A percentile compares a stretch with the other conserved stretches of the same genome.
These are phyloP conservation scores for Hermodice carunculata DNA, from an alignment of 2,888 invertebrate genomes.

Conservation along the genomic window DNA sequence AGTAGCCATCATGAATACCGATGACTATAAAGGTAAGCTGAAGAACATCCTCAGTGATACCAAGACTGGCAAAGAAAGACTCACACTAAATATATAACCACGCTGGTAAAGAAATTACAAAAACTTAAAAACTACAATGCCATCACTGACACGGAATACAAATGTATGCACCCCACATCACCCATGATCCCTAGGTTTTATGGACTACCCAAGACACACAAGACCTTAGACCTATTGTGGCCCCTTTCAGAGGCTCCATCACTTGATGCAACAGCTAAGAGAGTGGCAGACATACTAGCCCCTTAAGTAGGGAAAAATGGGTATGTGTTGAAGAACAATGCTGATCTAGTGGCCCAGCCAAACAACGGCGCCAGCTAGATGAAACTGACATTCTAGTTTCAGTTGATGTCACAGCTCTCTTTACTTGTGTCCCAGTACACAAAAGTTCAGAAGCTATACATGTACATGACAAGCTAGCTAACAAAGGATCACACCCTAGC, in stretches of 20 bases:
- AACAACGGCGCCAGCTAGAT: neutral
- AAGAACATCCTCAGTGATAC: neutral
- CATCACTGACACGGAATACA: neutral
- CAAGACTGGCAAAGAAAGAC: too few species aligned
- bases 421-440: neutral
- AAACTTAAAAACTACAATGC: neutral
- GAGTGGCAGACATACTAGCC: neutral
- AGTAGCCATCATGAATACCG: neutral
- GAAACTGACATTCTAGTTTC: neutral
- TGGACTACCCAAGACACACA: neutral
- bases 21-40: neutral
- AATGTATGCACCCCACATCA: neutral
- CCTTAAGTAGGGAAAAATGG: neutral
- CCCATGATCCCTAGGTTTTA: neutral
- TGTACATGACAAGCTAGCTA: too few species aligned
- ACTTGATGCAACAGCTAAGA: neutral
- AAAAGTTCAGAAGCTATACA: too few species aligned
- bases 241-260: neutral
- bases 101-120: neutral
- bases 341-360: neutral
- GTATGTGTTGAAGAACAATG: neutral
- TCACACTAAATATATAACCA: too few species aligned
- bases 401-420: neutral
- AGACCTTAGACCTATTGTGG: neutral
- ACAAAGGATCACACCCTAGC: too few species aligned